phyloP scores from a whole-genome alignment of 2,797 vertebrate genomes.

The Lutjanus argentimaculatus region DNA sequence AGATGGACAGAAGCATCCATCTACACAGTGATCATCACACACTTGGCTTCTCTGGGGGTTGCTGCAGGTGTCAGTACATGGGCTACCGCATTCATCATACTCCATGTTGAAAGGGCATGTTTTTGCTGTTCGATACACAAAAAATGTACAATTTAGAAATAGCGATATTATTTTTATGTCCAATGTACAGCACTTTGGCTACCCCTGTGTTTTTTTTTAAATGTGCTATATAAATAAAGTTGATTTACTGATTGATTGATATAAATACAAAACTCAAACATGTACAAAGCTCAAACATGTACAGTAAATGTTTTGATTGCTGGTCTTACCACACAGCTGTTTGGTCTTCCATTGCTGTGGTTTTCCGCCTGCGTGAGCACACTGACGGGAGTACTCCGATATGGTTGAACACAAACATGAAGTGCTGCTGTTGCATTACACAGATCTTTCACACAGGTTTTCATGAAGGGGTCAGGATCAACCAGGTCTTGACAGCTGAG shows the following conservation, averaged over 20 bases:
- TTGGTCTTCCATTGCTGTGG: slow-evolving; percentile 81
- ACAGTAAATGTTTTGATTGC: neutral
- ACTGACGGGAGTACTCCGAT: slow-evolving; percentile 87
- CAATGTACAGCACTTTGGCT: too few relatives aligned
- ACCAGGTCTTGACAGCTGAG: slow-evolving; percentile 76
- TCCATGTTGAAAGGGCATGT: slow-evolving; percentile 84
- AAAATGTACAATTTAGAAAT: neutral
- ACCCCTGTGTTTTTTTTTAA: too few relatives aligned
- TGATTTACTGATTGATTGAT: too few relatives aligned
- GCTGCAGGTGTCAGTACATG: slow-evolving; percentile 88
- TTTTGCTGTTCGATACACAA: slow-evolving; percentile 60
- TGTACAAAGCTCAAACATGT: neutral
- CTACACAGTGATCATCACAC: slow-evolving; percentile 88
- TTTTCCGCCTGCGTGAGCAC: slow-evolving; percentile 84
- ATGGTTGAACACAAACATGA: slow-evolving; percentile 83
- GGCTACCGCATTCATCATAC: slow-evolving; percentile 86
- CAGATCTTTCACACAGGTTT: slow-evolving; percentile 80
- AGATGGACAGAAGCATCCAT: slow-evolving; percentile 91
- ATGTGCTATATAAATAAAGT: too few relatives aligned
- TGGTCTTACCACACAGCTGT: slow-evolving; percentile 80
- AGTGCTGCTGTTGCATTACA: slow-evolving; percentile 67
- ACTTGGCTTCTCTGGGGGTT: slow-evolving; percentile 75
- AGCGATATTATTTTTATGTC: too few relatives aligned
- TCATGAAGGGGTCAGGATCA: slow-evolving; percentile 67
- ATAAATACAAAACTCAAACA: too few relatives aligned